Base-by-base conservation (phyloP, 2,888 invertebrate species). In the Temnothorax ravouxi region DNA sequence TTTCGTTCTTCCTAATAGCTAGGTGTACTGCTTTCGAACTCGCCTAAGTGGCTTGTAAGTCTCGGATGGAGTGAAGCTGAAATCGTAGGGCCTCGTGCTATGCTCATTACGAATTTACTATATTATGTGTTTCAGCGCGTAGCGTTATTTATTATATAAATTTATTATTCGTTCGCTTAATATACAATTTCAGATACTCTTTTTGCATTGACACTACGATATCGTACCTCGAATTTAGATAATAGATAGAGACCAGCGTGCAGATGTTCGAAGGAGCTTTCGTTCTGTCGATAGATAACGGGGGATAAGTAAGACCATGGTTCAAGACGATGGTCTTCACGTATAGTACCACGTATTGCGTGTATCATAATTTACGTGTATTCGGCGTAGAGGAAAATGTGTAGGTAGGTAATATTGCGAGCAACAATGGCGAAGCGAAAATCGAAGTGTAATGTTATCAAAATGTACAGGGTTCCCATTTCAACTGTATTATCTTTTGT, bases 1-100 rank as follows among this genome's bases (percentile, higher is more conserved):
- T 52, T 77, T 77, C 13, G 67, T 77, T 67, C 69, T 77, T 77
- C 54, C 69, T 52, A 54, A 54, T 69, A 69, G n/a, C 15, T 77
- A 67, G n/a, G 15, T 18, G 15, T 18, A n/a, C 41, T 21, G n/a
- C 69, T 67, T 77, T n/a, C 25, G 13, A 52, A 41, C 15, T 76
- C 18, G 76, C 66, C 66, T 64, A 44, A 76, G 21, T 18, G 34
- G 34, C 21, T 29, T 62, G 29, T 56, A 56, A 56, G 38, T 56
- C 54, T 64, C 25, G 6, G 66, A 64, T 25, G 13, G 18, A n/a
- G 44, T 18, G 25, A 50, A 66, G 25, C 47, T 47, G 41, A 72
- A 72, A 41, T 18, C 11, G 29, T 21, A 62, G 50, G 76, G 18
- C 21, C 38, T 76, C 76, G 64, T 76, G 3, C 66, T 76, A 52